Evolutionary conservation across 2,888 invertebrate species (phyloP).

Genomic region (Hoplodrina ambigua): DNA sequence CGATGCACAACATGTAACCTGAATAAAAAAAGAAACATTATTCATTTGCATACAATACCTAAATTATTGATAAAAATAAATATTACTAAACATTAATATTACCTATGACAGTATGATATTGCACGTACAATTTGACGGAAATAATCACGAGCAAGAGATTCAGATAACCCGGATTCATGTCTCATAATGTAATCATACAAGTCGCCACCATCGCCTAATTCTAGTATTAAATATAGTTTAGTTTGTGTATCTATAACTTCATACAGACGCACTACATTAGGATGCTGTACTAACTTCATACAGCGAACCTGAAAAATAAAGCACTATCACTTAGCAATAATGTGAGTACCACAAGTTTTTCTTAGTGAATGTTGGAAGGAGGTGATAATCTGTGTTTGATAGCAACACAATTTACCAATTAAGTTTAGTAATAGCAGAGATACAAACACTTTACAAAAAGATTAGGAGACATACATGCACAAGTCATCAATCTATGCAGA

Average conservation of each 20-base stretch:
- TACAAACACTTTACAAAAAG: too few species aligned
- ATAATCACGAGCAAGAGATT: constrained; percentile 96
- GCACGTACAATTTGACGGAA: constrained; percentile 99
- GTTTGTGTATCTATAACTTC: constrained; percentile 99
- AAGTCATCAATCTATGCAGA: too few species aligned
- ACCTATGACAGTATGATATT: constrained; percentile 99
- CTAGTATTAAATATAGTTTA: constrained; percentile 98
- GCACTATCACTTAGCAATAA: neutral
- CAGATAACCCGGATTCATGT: constrained; percentile 96
- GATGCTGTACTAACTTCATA: constrained; percentile 99
- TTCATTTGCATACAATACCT: neutral
- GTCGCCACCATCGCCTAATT: constrained; percentile 99
- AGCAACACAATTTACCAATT: too few species aligned
- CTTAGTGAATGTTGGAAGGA: neutral
- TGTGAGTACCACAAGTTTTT: neutral
- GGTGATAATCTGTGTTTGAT: neutral
- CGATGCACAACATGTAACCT: constrained; percentile 93
- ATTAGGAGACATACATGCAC: too few species aligned
- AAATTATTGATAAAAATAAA: neutral
- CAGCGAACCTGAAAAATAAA: constrained; percentile 93
- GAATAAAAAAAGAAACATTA: constrained; percentile 60
- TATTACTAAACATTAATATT: constrained; percentile 77
- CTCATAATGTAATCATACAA: constrained; percentile 99
- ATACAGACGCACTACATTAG: constrained; percentile 99
- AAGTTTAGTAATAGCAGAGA: too few species aligned